Evolutionary conservation across 2,888 invertebrate genomes (phyloP).

Genomic region (Andrena fulva): DNA sequence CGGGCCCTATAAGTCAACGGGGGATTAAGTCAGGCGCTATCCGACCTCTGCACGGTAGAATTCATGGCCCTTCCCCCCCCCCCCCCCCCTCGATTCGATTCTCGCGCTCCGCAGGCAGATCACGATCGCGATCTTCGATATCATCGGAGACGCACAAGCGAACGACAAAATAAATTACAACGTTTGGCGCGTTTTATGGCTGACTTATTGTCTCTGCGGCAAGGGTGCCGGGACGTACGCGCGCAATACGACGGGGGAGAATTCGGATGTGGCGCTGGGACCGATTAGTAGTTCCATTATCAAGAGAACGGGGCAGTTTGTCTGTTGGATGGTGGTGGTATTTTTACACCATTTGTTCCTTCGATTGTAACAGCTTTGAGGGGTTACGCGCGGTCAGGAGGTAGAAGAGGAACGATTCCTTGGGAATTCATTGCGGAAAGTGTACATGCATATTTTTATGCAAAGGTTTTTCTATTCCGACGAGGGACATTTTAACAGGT

Average conservation of each 20-base stretch:
- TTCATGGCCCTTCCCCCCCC: conserved; percentile 29
- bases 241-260: background rate
- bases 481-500: too few species aligned
- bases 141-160: conserved; percentile 23
- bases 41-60: conserved; percentile 54
- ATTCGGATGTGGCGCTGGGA: background rate
- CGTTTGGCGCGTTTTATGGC: conserved; percentile 14
- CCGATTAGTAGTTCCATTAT: background rate
- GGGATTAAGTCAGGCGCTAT: conserved; percentile 77
- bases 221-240: too few species aligned
- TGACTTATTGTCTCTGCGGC: conserved; percentile 34
- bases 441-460: too few species aligned
- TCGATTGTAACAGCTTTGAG: background rate
- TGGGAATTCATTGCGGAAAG: too few species aligned
- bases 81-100: conserved; percentile 13
- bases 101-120: conserved; percentile 35
- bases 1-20: conserved; percentile 80
- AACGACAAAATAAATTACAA: conserved; percentile 44
- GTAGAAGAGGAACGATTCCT: too few species aligned
- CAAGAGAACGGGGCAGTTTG: background rate
- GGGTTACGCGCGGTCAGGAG: too few species aligned
- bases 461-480: too few species aligned
- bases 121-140: conserved; percentile 58
- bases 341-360: background rate
- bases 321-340: too few species aligned